Evolutionary conservation across 2,113 vertebrate genomes (phyloP), one percentile per base, ranked within the genome.

Genomic region (Hemicordylus capensis): DNA sequence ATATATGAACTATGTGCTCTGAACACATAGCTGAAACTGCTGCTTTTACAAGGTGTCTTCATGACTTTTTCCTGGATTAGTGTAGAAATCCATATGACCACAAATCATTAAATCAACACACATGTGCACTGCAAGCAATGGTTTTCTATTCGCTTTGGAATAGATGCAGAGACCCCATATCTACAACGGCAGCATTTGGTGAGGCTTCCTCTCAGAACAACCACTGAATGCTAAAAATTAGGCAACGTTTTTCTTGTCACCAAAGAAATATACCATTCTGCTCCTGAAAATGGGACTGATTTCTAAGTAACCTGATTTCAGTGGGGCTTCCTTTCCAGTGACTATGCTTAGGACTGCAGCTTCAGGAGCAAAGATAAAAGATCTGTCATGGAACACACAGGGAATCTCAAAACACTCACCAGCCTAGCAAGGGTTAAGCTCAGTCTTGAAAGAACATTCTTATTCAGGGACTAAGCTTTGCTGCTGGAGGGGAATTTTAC

Each of bases 401-500:
- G 28, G 54, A 56, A 75, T 39, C 48, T 51, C 19, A 75, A 44
- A 37, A 74, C 12, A 31, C 17, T 6, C 1, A 46, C 59, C 75
- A 20, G 67, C 69, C 51, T 89, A 63, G 70, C n/a, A 85, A 84
- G 85, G 64, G 94, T 95, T 94, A 95, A 94, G 4, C 31, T 83
- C 61, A 81, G 79, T 84, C 79, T 64, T 81, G 69, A 81, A 83
- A 87, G 73, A 61, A n/a, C n/a, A 74, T 92, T 90, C 91, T 91
- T 87, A 91, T 77, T 89, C 79, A 54, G 90, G 73, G 70, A 73
- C 88, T 93, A 88, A 90, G 88, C 88, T 92, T 90, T 88, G 76
- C 76, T 85, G 85, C 95, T 90, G 86, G 91, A 92, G 85, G 85
- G 87, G 85, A 92, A 90, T 94, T 94, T 93, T 93, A 91, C 93